Evolutionary conservation across 2,113 vertebrate genomes (phyloP).

Genomic region (Colaptes auratus): DNA sequence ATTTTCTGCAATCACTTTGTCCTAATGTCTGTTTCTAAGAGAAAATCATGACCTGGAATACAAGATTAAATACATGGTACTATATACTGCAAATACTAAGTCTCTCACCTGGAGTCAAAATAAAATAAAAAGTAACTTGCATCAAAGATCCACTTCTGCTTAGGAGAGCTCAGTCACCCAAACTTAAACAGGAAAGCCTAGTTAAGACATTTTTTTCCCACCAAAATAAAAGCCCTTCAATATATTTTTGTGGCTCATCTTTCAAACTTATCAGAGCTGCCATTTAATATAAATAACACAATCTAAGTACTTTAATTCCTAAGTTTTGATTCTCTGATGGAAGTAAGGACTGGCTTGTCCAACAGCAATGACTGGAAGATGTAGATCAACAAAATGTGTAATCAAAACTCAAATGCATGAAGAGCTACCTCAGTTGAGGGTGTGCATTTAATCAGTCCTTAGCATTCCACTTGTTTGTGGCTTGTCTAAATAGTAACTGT

Average conservation of each 20-base stretch:
- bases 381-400: background rate
- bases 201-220: background rate
- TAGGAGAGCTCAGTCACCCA: background rate
- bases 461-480: background rate
- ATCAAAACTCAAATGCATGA: background rate
- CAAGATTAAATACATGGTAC: background rate
- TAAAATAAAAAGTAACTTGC: background rate
- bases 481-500: background rate
- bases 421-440: accelerated
- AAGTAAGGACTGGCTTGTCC: background rate
- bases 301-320: background rate
- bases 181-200: background rate
- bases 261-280: background rate
- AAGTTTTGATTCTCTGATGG: background rate
- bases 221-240: background rate
- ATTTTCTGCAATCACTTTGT: background rate
- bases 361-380: background rate
- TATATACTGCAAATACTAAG: background rate
- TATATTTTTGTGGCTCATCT: accelerated
- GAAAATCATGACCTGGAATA: background rate
- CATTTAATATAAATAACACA: background rate
- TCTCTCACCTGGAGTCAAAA: background rate
- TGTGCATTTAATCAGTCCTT: background rate
- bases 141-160: background rate
- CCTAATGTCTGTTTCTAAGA: background rate